Evolutionary conservation across 64 coral and sea anemone species (phyloP).

Genomic region (Acropora yongei): DNA sequence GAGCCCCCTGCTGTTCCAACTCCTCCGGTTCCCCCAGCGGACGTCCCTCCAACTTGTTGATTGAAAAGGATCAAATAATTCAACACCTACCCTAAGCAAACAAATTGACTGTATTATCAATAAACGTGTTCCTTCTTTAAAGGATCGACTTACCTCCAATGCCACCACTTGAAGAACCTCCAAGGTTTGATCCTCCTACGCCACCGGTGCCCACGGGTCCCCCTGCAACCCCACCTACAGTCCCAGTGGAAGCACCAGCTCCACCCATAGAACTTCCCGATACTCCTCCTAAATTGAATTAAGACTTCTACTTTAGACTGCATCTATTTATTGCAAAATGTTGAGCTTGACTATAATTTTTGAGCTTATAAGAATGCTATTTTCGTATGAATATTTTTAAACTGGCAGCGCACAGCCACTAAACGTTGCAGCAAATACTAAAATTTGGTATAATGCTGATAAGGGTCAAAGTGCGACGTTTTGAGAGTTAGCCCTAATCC

Average conservation of each 20-base stretch:
- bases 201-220: background rate
- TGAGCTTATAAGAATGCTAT: too few species aligned
- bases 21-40: background rate
- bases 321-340: too few species aligned
- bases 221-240: background rate
- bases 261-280: background rate
- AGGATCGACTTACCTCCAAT: background rate
- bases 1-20: background rate
- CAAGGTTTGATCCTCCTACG: background rate
- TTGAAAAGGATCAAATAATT: background rate
- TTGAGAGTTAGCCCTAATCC: too few species aligned
- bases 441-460: too few species aligned
- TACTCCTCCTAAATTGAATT: background rate
- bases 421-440: too few species aligned
- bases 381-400: too few species aligned
- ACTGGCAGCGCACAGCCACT: too few species aligned
- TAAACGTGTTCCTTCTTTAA: too few species aligned
- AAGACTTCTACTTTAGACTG: too few species aligned
- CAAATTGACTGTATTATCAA: too few species aligned
- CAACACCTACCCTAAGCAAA: background rate
- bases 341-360: too few species aligned
- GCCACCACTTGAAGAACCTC: background rate
- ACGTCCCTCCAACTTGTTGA: slow-evolving; percentile 14
- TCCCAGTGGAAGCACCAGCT: background rate
- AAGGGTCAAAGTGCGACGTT: too few species aligned